Percentiles rank a stretch among this genome's conserved stretches.
Conservation (phyloP, 2,113 vertebrate species). For the Entelurus aequoreus region DNA sequence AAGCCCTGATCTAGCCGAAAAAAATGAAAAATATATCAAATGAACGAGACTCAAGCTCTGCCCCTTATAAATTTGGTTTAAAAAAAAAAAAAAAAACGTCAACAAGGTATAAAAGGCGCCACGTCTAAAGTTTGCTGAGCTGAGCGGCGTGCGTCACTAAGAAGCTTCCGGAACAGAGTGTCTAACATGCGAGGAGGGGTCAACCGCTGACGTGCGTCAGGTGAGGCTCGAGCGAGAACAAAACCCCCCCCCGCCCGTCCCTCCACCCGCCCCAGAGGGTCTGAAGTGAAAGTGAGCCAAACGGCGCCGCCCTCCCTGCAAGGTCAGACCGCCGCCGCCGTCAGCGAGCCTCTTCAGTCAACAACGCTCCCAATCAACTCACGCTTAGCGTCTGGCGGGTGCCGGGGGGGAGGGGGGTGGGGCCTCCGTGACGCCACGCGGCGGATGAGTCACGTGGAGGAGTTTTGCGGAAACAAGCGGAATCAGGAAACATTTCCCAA, state of each 20-base stretch:
- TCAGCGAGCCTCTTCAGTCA: slow-evolving; percentile 52
- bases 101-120: no score
- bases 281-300: slow-evolving; percentile 36
- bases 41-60: no score
- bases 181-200: no score
- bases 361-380: slow-evolving; percentile 36
- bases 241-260: slow-evolving; percentile 9
- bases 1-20: no score
- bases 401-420: slow-evolving; percentile 45
- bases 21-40: no score
- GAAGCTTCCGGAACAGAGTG: no score
- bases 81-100: no score
- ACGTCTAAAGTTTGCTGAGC: no score
- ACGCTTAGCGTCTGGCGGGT: slow-evolving; percentile 17
- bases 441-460: slow-evolving; percentile 59
- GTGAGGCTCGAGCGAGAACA: neutral
- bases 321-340: slow-evolving; percentile 55
- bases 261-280: neutral
- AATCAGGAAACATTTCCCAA: slow-evolving; percentile 31
- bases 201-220: no score
- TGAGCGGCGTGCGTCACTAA: no score
- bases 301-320: slow-evolving; percentile 46
- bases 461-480: slow-evolving; percentile 20
- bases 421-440: slow-evolving; percentile 46
- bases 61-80: no score